A percentile compares a stretch with the other conserved stretches of the same genome.
Conservation (phyloP, 2,113 vertebrate species). For the Hemichromis elongatus region DNA sequence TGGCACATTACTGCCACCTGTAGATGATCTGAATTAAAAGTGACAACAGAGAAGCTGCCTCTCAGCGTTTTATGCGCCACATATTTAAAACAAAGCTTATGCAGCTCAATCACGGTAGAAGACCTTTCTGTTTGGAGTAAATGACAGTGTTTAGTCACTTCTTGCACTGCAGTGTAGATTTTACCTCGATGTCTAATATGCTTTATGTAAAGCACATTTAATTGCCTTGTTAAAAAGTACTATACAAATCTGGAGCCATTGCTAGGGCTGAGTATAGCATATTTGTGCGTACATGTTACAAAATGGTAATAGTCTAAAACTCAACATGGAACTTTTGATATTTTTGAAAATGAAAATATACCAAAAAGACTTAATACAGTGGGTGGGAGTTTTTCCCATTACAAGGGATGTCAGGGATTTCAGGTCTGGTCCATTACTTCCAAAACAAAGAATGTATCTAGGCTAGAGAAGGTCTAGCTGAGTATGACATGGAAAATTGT, state of each 20-base stretch:
- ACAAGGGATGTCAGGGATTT: constrained; percentile 1
- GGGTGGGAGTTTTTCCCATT: constrained; percentile 11
- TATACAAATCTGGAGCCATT: background rate
- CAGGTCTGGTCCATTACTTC: constrained; percentile 30
- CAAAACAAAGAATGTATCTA: constrained; percentile 48
- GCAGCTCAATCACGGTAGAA: background rate
- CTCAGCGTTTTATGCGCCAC: background rate
- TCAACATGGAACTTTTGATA: background rate
- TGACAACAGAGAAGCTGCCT: background rate
- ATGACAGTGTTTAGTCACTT: background rate
- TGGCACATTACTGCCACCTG: background rate
- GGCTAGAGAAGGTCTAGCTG: constrained; percentile 29
- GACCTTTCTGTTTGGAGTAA: background rate
- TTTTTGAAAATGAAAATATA: background rate
- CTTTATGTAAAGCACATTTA: background rate
- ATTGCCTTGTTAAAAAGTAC: background rate
- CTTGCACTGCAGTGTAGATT: background rate
- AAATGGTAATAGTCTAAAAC: background rate
- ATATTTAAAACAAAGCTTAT: background rate
- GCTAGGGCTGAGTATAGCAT: background rate
- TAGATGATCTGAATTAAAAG: background rate
- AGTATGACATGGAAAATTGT: constrained; percentile 25
- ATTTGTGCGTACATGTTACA: too few species aligned
- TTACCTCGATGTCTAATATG: background rate
- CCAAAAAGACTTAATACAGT: background rate